Evolutionary conservation across 2,113 vertebrate genomes (phyloP).

Genomic region (Isichthys henryi): DNA sequence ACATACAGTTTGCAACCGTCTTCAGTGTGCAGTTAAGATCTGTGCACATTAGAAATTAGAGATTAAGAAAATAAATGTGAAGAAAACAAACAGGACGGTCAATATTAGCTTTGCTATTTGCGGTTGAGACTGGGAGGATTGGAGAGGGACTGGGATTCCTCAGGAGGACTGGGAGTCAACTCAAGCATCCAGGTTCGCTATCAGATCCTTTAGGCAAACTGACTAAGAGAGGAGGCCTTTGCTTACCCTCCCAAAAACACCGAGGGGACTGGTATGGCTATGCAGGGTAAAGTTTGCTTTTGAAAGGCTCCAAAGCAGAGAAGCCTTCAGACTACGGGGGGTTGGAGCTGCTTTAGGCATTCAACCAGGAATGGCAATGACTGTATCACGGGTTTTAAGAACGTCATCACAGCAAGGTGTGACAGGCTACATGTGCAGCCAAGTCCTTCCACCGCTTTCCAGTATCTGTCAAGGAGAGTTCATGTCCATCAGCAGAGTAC

Average conservation of each 20-base stretch:
- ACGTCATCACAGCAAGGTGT: slow-evolving; percentile 3
- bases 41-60: not conserved
- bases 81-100: not conserved
- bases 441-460: not conserved
- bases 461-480: not conserved
- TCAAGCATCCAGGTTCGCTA: not conserved
- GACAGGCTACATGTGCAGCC: not conserved
- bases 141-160: not conserved
- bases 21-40: not conserved
- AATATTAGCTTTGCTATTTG: not conserved
- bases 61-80: not conserved
- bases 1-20: not conserved
- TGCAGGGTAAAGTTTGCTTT: not conserved
- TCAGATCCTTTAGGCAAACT: not conserved
- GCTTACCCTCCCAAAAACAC: not conserved
- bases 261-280: not conserved
- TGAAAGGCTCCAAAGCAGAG: not conserved
- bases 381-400: not conserved
- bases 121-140: not conserved
- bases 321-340: not conserved
- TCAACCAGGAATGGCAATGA: not conserved
- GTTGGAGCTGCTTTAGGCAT: not conserved
- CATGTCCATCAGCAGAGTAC: not conserved
- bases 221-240: not conserved
- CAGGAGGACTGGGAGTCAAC: not conserved